Conservation (phyloP, 2,797 vertebrate genomes). For the Myotis myotis region DNA sequence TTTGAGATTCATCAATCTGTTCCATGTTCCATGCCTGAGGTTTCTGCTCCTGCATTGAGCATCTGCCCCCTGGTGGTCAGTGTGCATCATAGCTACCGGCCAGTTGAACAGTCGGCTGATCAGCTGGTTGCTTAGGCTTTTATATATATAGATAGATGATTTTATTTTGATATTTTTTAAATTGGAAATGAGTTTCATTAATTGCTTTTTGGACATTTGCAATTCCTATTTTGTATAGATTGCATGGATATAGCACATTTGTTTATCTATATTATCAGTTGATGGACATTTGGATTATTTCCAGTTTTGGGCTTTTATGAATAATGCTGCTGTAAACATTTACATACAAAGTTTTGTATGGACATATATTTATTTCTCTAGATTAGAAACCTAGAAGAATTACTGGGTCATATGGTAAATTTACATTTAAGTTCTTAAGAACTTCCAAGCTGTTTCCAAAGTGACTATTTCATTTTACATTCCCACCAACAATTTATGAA, state of each 20-base stretch:
- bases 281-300: background rate
- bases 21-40: too few relatives aligned
- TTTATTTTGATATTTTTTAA: background rate
- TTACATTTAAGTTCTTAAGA: conserved; percentile 4
- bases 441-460: background rate
- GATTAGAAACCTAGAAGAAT: background rate
- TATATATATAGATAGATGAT: too few relatives aligned
- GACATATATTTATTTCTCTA: background rate
- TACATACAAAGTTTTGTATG: background rate
- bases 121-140: too few relatives aligned
- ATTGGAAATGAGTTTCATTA: background rate
- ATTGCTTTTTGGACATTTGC: background rate
- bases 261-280: background rate
- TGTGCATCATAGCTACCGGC: too few relatives aligned
- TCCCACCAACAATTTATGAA: background rate
- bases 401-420: background rate
- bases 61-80: too few relatives aligned
- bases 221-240: background rate
- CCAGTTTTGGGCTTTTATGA: background rate
- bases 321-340: background rate
- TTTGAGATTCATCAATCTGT: too few relatives aligned
- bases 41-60: too few relatives aligned
- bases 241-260: background rate
- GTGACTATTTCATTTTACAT: background rate
- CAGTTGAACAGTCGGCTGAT: too few relatives aligned